These are phyloP conservation scores for Periophthalmus modestus DNA, from an alignment of 2,113 vertebrate genomes.

Conservation along the genomic window DNA sequence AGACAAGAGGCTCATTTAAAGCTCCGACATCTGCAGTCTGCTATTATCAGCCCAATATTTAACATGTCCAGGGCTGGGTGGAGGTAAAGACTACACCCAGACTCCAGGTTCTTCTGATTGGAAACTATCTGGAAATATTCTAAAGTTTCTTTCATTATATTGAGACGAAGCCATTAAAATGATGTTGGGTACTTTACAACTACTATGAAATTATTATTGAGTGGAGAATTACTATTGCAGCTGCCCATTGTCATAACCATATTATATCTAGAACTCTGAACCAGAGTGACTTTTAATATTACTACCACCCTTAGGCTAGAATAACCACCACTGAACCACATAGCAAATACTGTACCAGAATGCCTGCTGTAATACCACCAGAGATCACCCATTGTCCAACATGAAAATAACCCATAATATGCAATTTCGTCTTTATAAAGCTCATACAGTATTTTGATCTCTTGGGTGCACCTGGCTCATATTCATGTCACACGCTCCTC, in stretches of 20 bases:
- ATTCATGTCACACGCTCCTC: background rate
- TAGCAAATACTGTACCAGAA: background rate
- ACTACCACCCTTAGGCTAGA: background rate
- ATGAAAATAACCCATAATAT: background rate
- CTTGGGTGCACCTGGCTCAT: conserved; percentile 14
- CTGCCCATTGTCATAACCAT: too few species aligned
- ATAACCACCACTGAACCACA: background rate
- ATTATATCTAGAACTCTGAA: too few species aligned
- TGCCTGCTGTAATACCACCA: background rate
- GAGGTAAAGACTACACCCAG: conserved; percentile 17
- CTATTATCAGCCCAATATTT: conserved; percentile 35
- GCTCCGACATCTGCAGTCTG: conserved; percentile 41
- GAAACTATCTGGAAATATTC: background rate
- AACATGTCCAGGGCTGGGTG: conserved; percentile 23
- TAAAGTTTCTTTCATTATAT: background rate
- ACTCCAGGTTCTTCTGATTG: background rate
- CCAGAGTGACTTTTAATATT: background rate
- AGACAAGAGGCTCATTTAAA: conserved; percentile 66
- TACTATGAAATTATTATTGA: too few species aligned
- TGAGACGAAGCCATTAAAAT: background rate
- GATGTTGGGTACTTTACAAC: too few species aligned
- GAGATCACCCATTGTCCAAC: background rate
- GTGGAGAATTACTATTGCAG: too few species aligned
- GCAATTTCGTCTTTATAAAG: background rate
- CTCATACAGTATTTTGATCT: background rate